Base-by-base conservation (phyloP, 2,113 vertebrate species). In the Sterrhoptilus dennistouni region DNA sequence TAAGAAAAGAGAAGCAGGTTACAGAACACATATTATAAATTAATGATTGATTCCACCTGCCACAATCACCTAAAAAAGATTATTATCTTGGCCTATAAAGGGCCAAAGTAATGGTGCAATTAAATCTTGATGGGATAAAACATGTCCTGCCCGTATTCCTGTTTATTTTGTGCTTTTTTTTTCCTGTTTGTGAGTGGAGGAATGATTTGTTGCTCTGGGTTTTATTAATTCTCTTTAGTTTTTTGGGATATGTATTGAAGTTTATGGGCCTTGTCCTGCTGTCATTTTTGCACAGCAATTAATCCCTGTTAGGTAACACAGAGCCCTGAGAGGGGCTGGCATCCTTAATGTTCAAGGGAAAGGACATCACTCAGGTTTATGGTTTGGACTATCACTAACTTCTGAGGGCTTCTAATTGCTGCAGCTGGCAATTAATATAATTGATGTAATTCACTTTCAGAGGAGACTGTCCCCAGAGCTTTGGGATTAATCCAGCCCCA, bases 11-110 rank as follows among this genome's bases (percentile, higher is more conserved):
- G 74, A 78, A 78, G 50, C 38, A 76, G 61, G 80, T 93, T 94
- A 89, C 88, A 91, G 89, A 96, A 77, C 75, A 91, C 35, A 17
- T 90, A 24, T 61, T 78, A 75, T 86, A 89, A 93, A 93, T 95
- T 87, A 93, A 71, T 90, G 87, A 96, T 81, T 77, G 87, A 96
- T 92, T 79, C 87, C 92, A 61, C 59, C 91, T 92, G 83, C 68
- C 52, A 80, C 7, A 52, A 50, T 29, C 42, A 83, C 60, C 74
- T 81, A 47, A 92, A 59, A 59, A 90, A 91, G 90, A 89, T 79
- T 89, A 57, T 65, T 90, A 76, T 86, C 88, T 94, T 54, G 31
- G 29, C 68, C 83, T 64, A 72, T 92, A 80, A 92, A 96, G 83
- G 84, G 71, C 57, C 91, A 85, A 95, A 96, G 86, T 87, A 95